These are phyloP conservation scores for Diadegma fenestrale DNA, from an alignment of 2,888 invertebrate genomes.

Conservation along the genomic window DNA sequence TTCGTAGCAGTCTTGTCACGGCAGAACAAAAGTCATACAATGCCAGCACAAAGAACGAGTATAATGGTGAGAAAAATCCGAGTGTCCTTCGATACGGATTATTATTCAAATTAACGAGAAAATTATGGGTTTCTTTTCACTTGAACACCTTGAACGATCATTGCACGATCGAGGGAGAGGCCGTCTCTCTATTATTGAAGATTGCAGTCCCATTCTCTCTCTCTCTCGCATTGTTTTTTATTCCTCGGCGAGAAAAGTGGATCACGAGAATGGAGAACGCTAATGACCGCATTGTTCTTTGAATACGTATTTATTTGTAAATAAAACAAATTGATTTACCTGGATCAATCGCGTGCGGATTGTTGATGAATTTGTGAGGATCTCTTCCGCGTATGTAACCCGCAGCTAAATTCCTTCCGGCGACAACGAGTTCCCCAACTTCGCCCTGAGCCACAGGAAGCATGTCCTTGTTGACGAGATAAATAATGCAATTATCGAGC, in stretches of 20 bases:
- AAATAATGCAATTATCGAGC: constrained; percentile 92
- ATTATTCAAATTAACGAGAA: constrained; percentile 62
- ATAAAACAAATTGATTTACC: constrained; percentile 80
- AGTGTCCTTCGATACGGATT: constrained; percentile 36
- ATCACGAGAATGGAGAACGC: background rate
- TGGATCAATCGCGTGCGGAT: constrained; percentile 89
- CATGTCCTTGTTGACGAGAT: constrained; percentile 91
- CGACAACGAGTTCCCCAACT: constrained; percentile 93
- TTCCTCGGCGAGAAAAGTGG: background rate
- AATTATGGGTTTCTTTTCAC: constrained; percentile 58
- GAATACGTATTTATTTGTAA: background rate
- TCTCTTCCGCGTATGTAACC: constrained; percentile 93
- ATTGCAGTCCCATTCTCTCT: constrained; percentile 2
- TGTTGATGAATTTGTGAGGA: constrained; percentile 90
- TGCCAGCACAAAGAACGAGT: constrained; percentile 5
- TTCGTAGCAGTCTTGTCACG: background rate
- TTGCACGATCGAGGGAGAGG: constrained; percentile 54
- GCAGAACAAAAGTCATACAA: background rate
- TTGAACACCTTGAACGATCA: constrained; percentile 55
- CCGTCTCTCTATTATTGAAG: constrained; percentile 15
- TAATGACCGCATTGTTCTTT: background rate
- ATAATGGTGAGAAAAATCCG: constrained; percentile 3
- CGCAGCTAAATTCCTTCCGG: constrained; percentile 92
- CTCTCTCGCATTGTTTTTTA: background rate
- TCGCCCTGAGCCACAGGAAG: constrained; percentile 90